Base-by-base conservation (phyloP, 23 tunicate genomes). In the Diplosoma virens region DNA sequence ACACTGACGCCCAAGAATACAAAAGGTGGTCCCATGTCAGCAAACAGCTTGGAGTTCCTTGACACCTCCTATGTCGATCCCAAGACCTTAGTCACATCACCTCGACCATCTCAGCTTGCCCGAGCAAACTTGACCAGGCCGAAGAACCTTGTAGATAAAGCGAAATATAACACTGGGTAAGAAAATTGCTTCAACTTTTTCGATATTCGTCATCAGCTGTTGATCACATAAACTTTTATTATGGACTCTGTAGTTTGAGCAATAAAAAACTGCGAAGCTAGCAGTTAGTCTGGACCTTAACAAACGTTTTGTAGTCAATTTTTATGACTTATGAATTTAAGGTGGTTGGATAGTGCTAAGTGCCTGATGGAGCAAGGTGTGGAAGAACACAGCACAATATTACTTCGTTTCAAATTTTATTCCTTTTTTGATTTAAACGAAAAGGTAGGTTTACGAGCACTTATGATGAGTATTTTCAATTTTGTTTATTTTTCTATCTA, bases 321-420 rank as follows among this genome's bases (percentile, higher is more conserved):
- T 45, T 45, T 9, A 45, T 9, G 6, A 6, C 22, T 58, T 30
- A 14, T 54, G 34, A 5, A 21, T 45, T 36, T 18, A 37, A 90
- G 97, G 54, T 92, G 97, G 97, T 48, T 92, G 81, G 97, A 92
- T 80, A 92, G 97, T 71, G 88, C 91, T 9, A 69, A 83, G 36
- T 85, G 89, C 30, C 58, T 92, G 52, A 92, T 92, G 97, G 97
- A 92, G 73, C 97, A 92, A 71, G 87, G 92, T 6, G 87, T 92
- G 14, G 81, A 74, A 59, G 97, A 92, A 48, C 56, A 79, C 60
- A 64, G 66, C 77, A 92, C 83, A 6, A 67, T 92, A 21, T 82
- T 81, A 27, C 81, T 92, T 41, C 61, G 97, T 25, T 92, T 80
- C 79, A 92, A 92, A 64, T 92, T 81, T 54, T 85, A 76, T 41